Evolutionary conservation across 2,113 vertebrate species (phyloP).

Genomic region (Naja naja): DNA sequence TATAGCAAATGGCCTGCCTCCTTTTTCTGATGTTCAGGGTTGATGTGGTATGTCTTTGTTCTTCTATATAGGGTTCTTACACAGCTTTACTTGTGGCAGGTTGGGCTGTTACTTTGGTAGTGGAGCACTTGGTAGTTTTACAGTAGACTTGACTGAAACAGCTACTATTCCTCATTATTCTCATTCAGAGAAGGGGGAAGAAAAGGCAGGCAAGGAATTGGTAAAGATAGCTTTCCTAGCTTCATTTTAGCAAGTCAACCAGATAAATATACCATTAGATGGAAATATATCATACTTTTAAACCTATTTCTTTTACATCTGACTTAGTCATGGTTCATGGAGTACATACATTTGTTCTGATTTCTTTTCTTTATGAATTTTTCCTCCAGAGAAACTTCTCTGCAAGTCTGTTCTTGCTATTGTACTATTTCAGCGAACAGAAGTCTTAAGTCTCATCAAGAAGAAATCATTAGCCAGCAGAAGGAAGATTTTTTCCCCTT

Average conservation of each 20-base stretch:
- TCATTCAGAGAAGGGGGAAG: neutral
- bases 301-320: neutral
- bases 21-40: neutral
- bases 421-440: neutral
- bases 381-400: neutral
- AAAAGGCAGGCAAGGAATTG: neutral
- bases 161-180: neutral
- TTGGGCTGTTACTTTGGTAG: neutral
- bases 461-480: neutral
- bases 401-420: neutral
- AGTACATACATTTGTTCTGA: neutral
- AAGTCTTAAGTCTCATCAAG: neutral
- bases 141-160: neutral
- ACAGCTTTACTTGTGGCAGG: neutral
- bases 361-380: neutral
- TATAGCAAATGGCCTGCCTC: neutral
- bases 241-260: neutral
- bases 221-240: neutral
- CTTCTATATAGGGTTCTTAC: neutral
- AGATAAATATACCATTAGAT: neutral
- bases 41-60: neutral
- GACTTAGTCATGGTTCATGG: neutral
- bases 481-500: neutral
- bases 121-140: neutral
- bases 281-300: neutral